Conservation (phyloP, 1,140 invertebrate species). For the Acyrthosiphon pisum region DNA sequence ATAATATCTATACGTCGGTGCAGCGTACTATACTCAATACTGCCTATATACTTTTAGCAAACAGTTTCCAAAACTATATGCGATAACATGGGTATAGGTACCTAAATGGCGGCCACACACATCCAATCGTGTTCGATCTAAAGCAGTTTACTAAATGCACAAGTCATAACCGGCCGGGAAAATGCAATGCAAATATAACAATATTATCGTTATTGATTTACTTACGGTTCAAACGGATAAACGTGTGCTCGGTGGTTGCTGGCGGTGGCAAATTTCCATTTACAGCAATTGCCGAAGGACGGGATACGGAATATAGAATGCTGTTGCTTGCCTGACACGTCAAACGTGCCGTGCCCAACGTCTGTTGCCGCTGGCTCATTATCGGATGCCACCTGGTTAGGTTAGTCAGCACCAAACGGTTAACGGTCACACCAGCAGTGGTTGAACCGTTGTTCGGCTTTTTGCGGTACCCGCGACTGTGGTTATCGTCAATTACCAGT, state of each 20-base stretch:
- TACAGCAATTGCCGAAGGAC: conserved; percentile 64
- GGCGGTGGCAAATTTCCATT: not conserved
- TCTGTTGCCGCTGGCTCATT: conserved; percentile 55
- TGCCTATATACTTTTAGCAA: not conserved
- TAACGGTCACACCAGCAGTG: not conserved
- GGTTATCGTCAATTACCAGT: conserved; percentile 62
- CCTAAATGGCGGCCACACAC: not conserved
- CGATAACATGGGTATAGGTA: not conserved
- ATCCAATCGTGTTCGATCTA: not conserved
- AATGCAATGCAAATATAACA: not conserved
- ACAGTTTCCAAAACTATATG: not conserved
- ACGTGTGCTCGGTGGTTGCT: conserved; percentile 25
- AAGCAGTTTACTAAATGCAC: not conserved
- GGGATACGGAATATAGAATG: conserved; percentile 74
- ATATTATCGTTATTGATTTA: not conserved
- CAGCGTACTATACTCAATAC: too few relatives aligned
- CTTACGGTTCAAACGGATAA: conserved; percentile 40
- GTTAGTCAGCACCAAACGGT: conserved; percentile 16
- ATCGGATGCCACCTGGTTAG: conserved; percentile 22
- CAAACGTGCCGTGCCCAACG: conserved; percentile 76
- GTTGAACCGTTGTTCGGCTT: not conserved
- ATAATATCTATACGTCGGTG: too few relatives aligned
- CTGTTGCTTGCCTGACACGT: conserved; percentile 86
- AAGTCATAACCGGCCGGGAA: not conserved
- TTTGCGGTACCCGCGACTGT: conserved; percentile 66